phyloP scores from a whole-genome alignment of 2,888 invertebrate species.

The Campopleginae sp. region DNA sequence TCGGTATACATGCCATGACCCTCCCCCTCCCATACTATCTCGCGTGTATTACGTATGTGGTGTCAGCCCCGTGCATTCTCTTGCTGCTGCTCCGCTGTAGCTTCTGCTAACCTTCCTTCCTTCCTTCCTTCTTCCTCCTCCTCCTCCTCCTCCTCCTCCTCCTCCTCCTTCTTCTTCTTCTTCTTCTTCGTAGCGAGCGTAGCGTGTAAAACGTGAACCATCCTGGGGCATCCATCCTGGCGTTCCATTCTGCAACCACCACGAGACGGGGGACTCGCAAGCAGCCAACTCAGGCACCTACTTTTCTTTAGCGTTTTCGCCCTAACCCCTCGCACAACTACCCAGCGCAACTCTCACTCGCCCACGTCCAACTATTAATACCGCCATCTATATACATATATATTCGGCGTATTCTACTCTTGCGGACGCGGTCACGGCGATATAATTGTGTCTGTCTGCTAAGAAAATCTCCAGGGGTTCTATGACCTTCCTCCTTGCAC shows the following conservation, averaged over 20 bases:
- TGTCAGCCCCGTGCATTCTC: constrained; percentile 69
- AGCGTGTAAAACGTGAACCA: constrained; percentile 72
- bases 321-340: constrained; percentile 44
- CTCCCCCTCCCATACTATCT: constrained; percentile 59
- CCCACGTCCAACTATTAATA: constrained; percentile 42
- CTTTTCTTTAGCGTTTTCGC: constrained; percentile 23
- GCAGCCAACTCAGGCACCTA: background rate
- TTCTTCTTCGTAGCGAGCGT: constrained; percentile 70
- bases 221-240: constrained; percentile 70
- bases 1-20: constrained; percentile 65
- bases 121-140: constrained; percentile 59
- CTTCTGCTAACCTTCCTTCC: constrained; percentile 58
- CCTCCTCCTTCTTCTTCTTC: constrained; percentile 25
- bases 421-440: constrained; percentile 66
- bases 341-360: constrained; percentile 48
- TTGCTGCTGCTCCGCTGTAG: constrained; percentile 39
- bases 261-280: background rate
- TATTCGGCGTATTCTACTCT: background rate
- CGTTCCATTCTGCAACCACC: constrained; percentile 34
- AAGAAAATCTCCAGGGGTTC: constrained; percentile 75
- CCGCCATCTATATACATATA: background rate
- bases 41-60: constrained; percentile 73
- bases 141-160: background rate
- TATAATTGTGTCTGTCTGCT: constrained; percentile 74
- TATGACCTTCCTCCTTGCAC: constrained; percentile 69